Base-by-base conservation (phyloP, 2,113 vertebrate species). In the Tragelaphus scriptus region DNA sequence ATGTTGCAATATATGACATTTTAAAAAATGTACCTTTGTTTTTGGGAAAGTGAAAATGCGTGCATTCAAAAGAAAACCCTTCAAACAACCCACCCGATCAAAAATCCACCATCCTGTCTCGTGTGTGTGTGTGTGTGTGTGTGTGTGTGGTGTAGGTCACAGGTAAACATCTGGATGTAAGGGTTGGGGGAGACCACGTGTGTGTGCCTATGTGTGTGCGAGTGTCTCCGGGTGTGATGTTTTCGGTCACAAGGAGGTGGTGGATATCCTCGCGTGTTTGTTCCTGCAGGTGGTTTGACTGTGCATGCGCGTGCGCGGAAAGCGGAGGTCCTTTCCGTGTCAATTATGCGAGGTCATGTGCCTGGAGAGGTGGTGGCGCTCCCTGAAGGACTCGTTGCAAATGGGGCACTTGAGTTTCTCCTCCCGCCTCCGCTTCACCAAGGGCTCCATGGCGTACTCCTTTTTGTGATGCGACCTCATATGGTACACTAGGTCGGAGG, bases 261-360 rank as follows among this genome's bases (percentile, higher is more conserved):
- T n/a, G 84, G 77, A 8, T 26, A 85, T 88, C 68, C 87, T 96
- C 44, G 14, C 3, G 25, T n/a, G 82, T 65, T 63, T 90, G n/a
- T 47, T 85, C 89, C 85, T 58, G 93, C 86, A 93, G 94, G 91
- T 89, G 97, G 86, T 79, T 96, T 16, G 68, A 16, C 96, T 26
- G 49, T 56, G 94, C 55, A 28, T n/a, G 96, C 61, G 47, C 28
- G 80, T 82, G 30, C 44, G 3, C 9, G 85, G 51, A 86, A 59
- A 55, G 56, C 65, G 17, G 51, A 61, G 80, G 79, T 65, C 88
- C 85, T 40, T 30, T 23, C 12, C 23, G 9, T 1, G 95, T 99
- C 99, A 99, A 95, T 99, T 99, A 94, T 99, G 99, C 94, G 99
- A 99, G 97, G 99, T 99, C 99, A 99, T 99, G 99, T 99, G 99